Evolutionary conservation across 2,797 vertebrate genomes (phyloP).

Genomic region (Threskiornis aethiopicus): DNA sequence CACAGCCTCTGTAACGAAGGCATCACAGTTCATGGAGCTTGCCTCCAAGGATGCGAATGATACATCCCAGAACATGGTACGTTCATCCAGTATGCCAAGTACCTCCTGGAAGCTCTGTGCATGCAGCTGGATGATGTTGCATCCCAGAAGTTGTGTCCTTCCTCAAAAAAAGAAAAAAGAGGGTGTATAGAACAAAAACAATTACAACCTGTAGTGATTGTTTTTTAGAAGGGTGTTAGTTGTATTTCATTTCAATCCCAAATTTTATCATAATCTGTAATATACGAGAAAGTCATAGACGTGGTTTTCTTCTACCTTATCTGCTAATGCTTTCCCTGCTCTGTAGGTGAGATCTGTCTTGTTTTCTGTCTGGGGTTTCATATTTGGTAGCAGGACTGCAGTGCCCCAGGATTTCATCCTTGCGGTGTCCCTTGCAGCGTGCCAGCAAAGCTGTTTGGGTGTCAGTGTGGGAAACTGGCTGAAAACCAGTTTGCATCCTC

Average conservation of each 20-base stretch:
- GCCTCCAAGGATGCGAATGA: not conserved
- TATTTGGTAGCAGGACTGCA: not conserved
- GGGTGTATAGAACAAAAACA: accelerated
- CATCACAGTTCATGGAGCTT: not conserved
- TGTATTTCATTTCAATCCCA: not conserved
- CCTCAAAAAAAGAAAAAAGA: not conserved
- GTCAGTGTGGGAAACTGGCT: conserved; percentile 21
- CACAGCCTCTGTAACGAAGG: not conserved
- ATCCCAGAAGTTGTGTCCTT: not conserved
- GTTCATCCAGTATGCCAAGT: not conserved
- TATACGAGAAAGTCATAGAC: not conserved
- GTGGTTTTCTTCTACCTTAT: not conserved
- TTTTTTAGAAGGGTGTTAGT: not conserved
- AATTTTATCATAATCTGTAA: not conserved
- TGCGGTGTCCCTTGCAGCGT: not conserved
- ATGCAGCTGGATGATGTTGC: not conserved
- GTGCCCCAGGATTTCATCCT: not conserved
- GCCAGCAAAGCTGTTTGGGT: not conserved
- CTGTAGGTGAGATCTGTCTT: not conserved
- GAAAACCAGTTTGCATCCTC: not conserved
- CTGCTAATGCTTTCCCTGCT: not conserved
- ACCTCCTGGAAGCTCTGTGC: not conserved
- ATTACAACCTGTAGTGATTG: not conserved
- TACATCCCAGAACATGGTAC: not conserved
- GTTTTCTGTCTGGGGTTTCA: not conserved